phyloP scores from a whole-genome alignment of 30 jellyfish, hydroid and myxozoan genomes.

The Hydractinia symbiolongicarpus region DNA sequence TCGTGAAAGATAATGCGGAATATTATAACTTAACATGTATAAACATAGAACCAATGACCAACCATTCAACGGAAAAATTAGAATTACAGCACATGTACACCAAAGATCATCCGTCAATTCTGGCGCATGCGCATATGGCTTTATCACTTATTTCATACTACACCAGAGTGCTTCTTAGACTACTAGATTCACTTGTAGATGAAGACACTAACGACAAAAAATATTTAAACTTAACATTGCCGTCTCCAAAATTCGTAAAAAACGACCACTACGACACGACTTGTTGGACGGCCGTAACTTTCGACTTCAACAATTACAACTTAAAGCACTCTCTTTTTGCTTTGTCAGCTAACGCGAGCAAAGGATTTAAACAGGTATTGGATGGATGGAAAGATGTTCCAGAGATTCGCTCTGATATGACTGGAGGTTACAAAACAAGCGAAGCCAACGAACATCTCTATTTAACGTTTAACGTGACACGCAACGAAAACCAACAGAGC shows the following conservation, averaged over 20 bases:
- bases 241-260: neutral
- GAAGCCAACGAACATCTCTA: too few relatives aligned
- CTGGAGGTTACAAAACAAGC: slow-evolving; percentile 47
- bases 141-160: slow-evolving; percentile 44
- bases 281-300: slow-evolving; percentile 80
- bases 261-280: slow-evolving; percentile 8
- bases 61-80: neutral
- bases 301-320: slow-evolving; percentile 33
- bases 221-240: neutral
- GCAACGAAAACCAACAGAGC: too few relatives aligned
- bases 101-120: slow-evolving; percentile 56
- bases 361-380: slow-evolving; percentile 34
- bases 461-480: too few relatives aligned
- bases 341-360: slow-evolving; percentile 35
- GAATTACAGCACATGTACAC: too few relatives aligned
- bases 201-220: neutral
- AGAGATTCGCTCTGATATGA: slow-evolving; percentile 51
- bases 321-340: slow-evolving; percentile 62
- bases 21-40: slow-evolving; percentile 20
- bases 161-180: neutral
- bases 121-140: slow-evolving; percentile 98
- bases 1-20: neutral
- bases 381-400: slow-evolving; percentile 47
- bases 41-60: slow-evolving; percentile 16
- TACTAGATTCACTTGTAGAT: neutral